Percentiles rank a stretch among this genome's conserved stretches.
Conservation (phyloP, 92 coral and sea anemone species). For the Siderastrea siderea region DNA sequence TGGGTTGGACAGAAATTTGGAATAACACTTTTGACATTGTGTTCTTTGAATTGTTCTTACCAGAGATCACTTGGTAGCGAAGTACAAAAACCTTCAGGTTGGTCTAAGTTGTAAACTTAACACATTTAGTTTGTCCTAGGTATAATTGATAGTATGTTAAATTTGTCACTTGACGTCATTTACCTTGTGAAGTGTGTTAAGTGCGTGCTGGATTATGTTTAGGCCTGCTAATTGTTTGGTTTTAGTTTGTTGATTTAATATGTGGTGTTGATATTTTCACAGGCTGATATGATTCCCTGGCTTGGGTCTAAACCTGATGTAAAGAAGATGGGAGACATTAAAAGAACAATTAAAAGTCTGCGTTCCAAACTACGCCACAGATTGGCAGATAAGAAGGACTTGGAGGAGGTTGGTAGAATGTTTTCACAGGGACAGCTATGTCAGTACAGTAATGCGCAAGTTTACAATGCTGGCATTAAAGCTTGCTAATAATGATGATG, state of each 20-base stretch:
- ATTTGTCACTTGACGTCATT: background rate
- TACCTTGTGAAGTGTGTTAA: background rate
- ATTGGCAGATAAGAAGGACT: conserved; percentile 86
- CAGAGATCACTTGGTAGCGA: conserved; percentile 25
- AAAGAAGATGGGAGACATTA: conserved; percentile 51
- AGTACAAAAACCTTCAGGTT: conserved; percentile 39
- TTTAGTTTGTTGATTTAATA: no score
- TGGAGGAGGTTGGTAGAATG: conserved; percentile 77
- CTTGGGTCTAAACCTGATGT: conserved; percentile 78
- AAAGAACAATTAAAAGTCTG: conserved; percentile 79
- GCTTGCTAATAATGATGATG: no score
- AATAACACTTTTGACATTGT: background rate
- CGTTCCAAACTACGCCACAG: conserved; percentile 89
- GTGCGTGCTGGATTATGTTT: background rate
- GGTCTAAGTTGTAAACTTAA: background rate
- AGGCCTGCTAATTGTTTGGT: background rate
- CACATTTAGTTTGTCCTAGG: background rate
- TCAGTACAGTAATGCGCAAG: no score
- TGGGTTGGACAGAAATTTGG: background rate
- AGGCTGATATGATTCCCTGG: conserved; percentile 38
- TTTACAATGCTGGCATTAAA: no score
- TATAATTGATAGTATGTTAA: background rate
- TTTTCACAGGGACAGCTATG: background rate
- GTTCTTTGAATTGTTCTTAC: background rate
- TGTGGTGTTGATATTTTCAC: background rate